Evolutionary conservation across 2,888 invertebrate genomes (phyloP), one percentile per base, ranked within the genome.

Genomic region (Teinopalpus imperialis): DNA sequence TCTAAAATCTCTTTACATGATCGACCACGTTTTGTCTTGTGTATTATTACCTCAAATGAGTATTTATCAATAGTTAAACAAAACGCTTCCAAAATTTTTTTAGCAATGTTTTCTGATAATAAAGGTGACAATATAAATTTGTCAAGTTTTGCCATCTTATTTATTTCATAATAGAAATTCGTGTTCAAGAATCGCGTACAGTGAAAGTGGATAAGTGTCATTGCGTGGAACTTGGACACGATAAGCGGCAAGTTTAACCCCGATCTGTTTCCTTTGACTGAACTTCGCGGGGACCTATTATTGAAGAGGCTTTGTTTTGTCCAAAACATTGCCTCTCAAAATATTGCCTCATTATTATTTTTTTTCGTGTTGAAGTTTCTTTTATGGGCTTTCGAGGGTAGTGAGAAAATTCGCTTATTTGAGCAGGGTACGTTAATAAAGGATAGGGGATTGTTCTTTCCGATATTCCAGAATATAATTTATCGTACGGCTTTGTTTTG

Each of bases 131-230:
- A 16, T 16, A 16, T 16, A n/a, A n/a, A 16, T 4, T 16, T 16
- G 4, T 4, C 16, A 4, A 2, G 29, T 12, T 14, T 13, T 29
- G 29, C 8, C 23, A 7, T 23, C 21, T 21, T 13, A 29, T 34
- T 2, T 29, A 24, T 37, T 40, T 43, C 40, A 42, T 46, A 32
- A 52, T 27, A 34, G 36, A 39, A 46, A 35, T 30, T 41, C 40
- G 41, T 58, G 56, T 61, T 54, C 47, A 57, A 56, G 69, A 63
- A 78, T 80, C 73, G 75, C 57, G 54, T 58, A 56, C 57, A 71
- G 63, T 56, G 63, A 67, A 70, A 71, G 70, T 63, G 72, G 74
- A 76, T 77, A 79, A 79, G 74, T 81, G 74, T 76, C 74, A 70
- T 70, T 69, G 60, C 59, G 60, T 54, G 57, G 66, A 81, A 80